Conservation (phyloP, 1,140 invertebrate genomes). For the Trichonephila clavata region DNA sequence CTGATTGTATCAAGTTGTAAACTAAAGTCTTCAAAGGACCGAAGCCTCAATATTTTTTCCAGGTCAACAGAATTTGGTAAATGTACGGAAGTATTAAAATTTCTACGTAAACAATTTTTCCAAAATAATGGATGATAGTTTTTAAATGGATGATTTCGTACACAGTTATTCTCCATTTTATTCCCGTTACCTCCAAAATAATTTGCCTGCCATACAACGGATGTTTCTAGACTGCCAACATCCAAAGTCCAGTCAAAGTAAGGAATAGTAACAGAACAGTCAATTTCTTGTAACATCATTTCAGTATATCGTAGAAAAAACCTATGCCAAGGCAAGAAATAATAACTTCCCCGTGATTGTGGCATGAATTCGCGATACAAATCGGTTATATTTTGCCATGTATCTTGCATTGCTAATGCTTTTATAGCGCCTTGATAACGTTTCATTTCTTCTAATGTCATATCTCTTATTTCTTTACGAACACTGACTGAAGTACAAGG, state of each 20-base stretch:
- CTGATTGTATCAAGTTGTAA: slow-evolving; percentile 56
- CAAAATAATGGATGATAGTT: slow-evolving; percentile 31
- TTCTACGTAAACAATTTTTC: slow-evolving; percentile 65
- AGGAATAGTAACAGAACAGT: slow-evolving; percentile 73
- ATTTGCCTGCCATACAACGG: slow-evolving; percentile 74
- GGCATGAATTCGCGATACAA: slow-evolving; percentile 53
- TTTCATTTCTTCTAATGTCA: slow-evolving; percentile 56
- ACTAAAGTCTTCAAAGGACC: slow-evolving; percentile 60
- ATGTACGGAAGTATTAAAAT: slow-evolving; percentile 64
- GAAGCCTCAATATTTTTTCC: slow-evolving; percentile 56
- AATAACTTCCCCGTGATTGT: slow-evolving; percentile 48
- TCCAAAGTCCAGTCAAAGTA: slow-evolving; percentile 77
- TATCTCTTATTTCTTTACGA: slow-evolving; percentile 75
- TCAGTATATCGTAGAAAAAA: slow-evolving; percentile 70
- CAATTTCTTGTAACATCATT: slow-evolving; percentile 72
- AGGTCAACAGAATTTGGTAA: slow-evolving; percentile 70
- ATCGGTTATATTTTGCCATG: slow-evolving; percentile 67
- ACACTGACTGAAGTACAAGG: slow-evolving; percentile 42
- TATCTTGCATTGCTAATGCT: slow-evolving; percentile 25
- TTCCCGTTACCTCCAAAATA: slow-evolving; percentile 73
- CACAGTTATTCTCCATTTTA: slow-evolving; percentile 42
- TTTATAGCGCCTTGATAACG: slow-evolving; percentile 75
- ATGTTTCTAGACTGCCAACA: slow-evolving; percentile 56
- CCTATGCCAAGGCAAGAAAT: slow-evolving; percentile 73
- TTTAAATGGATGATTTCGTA: slow-evolving; percentile 74